Conservation (phyloP, 2,797 vertebrate species). For the Carcharodon carcharias region DNA sequence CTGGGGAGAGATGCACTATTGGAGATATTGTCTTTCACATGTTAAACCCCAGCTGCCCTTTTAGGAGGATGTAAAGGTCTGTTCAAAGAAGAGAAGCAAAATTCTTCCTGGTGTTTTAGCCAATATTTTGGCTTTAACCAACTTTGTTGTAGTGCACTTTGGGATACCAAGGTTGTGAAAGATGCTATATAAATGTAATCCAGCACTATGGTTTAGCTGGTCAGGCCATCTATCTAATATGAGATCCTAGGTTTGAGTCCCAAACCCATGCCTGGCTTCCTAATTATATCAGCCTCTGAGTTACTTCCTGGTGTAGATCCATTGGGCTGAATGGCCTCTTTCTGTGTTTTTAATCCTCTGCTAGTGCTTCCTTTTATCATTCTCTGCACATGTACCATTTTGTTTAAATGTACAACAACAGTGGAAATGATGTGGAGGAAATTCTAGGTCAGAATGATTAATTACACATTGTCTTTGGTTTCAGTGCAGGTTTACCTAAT, state of each 20-base stretch:
- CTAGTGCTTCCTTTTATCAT: background rate
- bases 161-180: background rate
- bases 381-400: background rate
- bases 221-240: background rate
- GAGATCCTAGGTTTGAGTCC: too few relatives aligned
- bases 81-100: background rate
- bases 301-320: background rate
- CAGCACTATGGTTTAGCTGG: background rate
- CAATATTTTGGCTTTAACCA: background rate
- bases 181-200: background rate
- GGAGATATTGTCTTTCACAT: background rate
- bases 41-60: background rate
- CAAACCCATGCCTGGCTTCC: too few relatives aligned
- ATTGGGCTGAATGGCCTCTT: background rate
- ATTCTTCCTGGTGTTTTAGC: background rate
- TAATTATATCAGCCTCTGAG: background rate
- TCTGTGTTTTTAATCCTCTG: background rate
- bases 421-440: background rate
- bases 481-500: background rate
- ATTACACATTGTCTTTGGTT: conserved; percentile 20
- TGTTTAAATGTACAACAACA: background rate
- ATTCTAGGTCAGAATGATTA: conserved; percentile 23
- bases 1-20: background rate
- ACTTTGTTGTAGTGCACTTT: background rate
- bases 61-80: background rate